A percentile compares a stretch with the other conserved stretches of the same genome.
Evolutionary conservation across 1,140 invertebrate genomes (phyloP).

Genomic region (Polypedilum pembai): DNA sequence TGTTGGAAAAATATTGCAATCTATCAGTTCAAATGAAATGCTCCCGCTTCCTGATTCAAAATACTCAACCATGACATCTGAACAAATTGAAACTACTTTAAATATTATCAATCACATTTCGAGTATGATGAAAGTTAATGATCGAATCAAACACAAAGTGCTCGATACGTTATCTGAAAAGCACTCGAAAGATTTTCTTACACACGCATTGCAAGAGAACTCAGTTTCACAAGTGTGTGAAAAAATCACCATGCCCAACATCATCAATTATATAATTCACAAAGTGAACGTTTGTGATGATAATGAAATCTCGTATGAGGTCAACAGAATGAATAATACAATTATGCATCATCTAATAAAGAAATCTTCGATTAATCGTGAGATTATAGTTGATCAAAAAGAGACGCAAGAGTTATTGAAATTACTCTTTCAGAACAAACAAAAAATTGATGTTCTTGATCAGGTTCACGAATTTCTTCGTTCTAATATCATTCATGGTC

Average conservation of each 20-base stretch:
- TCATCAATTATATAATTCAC: slow-evolving; percentile 10
- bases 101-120: neutral
- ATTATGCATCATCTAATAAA: neutral
- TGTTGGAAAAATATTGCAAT: neutral
- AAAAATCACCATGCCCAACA: neutral
- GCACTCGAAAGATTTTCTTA: neutral
- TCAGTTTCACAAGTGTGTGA: neutral
- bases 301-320: neutral
- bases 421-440: neutral
- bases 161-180: neutral
- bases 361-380: neutral
- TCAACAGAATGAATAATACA: neutral
- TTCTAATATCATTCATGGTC: neutral
- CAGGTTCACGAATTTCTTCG: neutral
- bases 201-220: neutral
- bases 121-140: neutral
- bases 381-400: neutral
- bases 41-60: neutral
- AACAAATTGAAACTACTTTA: neutral
- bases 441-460: neutral
- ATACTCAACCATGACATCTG: neutral
- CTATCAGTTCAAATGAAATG: neutral
- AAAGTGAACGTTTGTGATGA: slow-evolving; percentile 6
- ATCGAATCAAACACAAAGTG: slow-evolving; percentile 5
- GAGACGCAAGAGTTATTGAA: neutral